Percentiles rank a stretch among this genome's conserved stretches.
phyloP scores from a whole-genome alignment of 2,113 vertebrate species.

The Ascaphus truei region DNA sequence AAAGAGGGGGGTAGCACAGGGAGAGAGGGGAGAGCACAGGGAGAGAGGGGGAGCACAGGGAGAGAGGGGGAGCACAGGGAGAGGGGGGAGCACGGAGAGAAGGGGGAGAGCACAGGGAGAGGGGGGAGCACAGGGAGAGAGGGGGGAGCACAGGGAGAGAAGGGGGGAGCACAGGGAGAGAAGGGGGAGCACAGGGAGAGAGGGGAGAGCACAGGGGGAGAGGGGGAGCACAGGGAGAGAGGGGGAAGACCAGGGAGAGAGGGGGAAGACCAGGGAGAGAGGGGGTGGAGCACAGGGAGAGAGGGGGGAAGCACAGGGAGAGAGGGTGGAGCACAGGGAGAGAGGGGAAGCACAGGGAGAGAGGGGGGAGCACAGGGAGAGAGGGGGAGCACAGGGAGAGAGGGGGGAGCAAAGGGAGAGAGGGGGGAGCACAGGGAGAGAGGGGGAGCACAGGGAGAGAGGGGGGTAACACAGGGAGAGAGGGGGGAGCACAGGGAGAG shows the following conservation, averaged over 20 bases:
- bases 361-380: neutral
- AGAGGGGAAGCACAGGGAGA: neutral
- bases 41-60: neutral
- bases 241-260: neutral
- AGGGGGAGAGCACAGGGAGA: constrained; percentile 8
- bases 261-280: neutral
- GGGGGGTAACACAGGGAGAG: neutral
- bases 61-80: neutral
- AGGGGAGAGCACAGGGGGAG: neutral
- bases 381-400: too few species aligned
- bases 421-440: neutral
- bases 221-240: too few species aligned
- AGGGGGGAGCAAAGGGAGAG: neutral
- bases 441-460: too few species aligned
- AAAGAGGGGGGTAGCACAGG: neutral
- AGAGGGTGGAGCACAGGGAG: too few species aligned
- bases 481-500: neutral
- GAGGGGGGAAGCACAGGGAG: neutral
- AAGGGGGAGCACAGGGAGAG: neutral
- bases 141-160: too few species aligned
- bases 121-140: neutral
- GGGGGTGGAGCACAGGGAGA: too few species aligned
- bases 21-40: constrained; percentile 15
- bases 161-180: neutral
- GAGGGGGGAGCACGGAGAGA: neutral